phyloP scores from a whole-genome alignment of 2,888 invertebrate species.

The Clanis bilineata region DNA sequence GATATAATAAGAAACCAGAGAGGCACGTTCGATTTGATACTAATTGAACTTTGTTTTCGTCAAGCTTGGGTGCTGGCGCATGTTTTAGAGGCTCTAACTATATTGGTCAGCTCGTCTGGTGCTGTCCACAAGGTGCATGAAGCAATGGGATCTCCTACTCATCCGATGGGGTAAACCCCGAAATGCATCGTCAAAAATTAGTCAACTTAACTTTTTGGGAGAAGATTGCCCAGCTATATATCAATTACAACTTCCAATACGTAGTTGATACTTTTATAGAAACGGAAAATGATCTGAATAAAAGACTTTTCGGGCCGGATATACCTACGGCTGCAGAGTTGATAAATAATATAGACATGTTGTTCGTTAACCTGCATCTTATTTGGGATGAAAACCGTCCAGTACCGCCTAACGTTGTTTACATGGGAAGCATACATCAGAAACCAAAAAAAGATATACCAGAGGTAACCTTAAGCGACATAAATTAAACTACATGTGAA shows the following conservation, averaged over 20 bases:
- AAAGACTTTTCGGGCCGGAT: slow-evolving; percentile 30
- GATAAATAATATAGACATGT: slow-evolving; percentile 39
- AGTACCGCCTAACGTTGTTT: slow-evolving; percentile 40
- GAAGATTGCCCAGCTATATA: slow-evolving; percentile 36
- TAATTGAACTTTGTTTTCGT: slow-evolving; percentile 35
- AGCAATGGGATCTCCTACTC: slow-evolving; percentile 37
- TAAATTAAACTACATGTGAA: no score
- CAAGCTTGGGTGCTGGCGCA: slow-evolving; percentile 30
- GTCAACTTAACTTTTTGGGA: slow-evolving; percentile 42
- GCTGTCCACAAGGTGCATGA: slow-evolving; percentile 28
- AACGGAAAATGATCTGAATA: slow-evolving; percentile 20
- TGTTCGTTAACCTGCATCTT: slow-evolving; percentile 41
- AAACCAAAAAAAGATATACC: slow-evolving; percentile 36
- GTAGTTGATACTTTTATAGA: slow-evolving; percentile 6
- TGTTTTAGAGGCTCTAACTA: slow-evolving; percentile 37
- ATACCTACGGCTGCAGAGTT: slow-evolving; percentile 33
- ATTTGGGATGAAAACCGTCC: slow-evolving; percentile 44
- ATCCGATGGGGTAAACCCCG: slow-evolving; percentile 44
- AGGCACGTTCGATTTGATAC: slow-evolving; percentile 38
- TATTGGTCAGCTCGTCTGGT: slow-evolving; percentile 47
- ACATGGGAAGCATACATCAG: slow-evolving; percentile 43
- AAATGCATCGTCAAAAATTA: slow-evolving; percentile 25
- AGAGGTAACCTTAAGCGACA: slow-evolving; percentile 30
- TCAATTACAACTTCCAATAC: slow-evolving; percentile 21
- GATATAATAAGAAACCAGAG: slow-evolving; percentile 26